Conservation (phyloP, 2,797 vertebrate species). For the Cyclopterus lumpus region DNA sequence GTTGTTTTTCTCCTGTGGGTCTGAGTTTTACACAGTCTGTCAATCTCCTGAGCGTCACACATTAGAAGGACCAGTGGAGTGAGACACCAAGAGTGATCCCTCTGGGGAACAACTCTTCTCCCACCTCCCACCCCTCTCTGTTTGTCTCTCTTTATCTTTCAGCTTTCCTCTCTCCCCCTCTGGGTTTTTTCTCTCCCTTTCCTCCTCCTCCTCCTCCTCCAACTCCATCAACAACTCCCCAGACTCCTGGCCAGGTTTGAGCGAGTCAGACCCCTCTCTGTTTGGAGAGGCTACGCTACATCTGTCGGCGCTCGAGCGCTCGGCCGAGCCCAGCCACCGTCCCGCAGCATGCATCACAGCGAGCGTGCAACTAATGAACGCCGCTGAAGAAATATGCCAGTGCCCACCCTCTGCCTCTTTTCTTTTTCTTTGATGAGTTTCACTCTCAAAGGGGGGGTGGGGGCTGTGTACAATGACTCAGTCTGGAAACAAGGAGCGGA, state of each 20-base stretch:
- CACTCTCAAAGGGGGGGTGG: slow-evolving; percentile 70
- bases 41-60: slow-evolving; percentile 83
- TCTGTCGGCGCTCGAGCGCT: slow-evolving; percentile 72
- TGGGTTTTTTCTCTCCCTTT: background rate
- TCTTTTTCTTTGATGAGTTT: slow-evolving; percentile 66
- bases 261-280: slow-evolving; percentile 68
- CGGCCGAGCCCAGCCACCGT: slow-evolving; percentile 69
- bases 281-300: slow-evolving; percentile 73
- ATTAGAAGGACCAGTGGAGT: slow-evolving; percentile 84
- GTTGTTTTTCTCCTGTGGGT: slow-evolving; percentile 78
- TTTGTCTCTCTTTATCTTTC: slow-evolving; percentile 75
- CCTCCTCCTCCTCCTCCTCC: slow-evolving; percentile 45
- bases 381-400: slow-evolving; percentile 62
- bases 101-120: slow-evolving; percentile 70
- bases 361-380: slow-evolving; percentile 77
- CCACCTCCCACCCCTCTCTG: slow-evolving; percentile 57
- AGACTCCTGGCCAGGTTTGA: slow-evolving; percentile 73
- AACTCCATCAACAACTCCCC: slow-evolving; percentile 66
- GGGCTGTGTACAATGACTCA: slow-evolving; percentile 68
- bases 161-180: slow-evolving; percentile 28
- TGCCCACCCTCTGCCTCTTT: slow-evolving; percentile 44
- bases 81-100: slow-evolving; percentile 80
- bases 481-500: slow-evolving; percentile 54
- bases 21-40: slow-evolving; percentile 83
- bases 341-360: slow-evolving; percentile 76